phyloP scores from a whole-genome alignment of 2,797 vertebrate species.

The Platyrinchus mystaceus region DNA sequence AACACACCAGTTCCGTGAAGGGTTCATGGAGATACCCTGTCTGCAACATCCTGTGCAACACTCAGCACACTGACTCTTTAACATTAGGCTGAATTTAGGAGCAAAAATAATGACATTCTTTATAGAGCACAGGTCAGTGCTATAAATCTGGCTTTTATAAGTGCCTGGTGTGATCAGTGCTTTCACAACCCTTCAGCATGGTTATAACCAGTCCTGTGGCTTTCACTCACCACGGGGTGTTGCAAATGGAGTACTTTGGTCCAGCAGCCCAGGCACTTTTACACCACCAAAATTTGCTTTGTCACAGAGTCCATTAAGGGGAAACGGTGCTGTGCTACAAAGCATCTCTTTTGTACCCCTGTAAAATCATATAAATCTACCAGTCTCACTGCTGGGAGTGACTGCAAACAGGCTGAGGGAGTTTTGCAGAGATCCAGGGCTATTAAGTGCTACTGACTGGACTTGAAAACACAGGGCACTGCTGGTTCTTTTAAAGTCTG shows the following conservation, averaged over 20 bases:
- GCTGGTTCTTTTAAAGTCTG: neutral
- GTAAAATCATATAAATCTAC: slow-evolving; percentile 26
- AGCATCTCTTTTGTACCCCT: neutral
- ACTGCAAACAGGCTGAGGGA: slow-evolving; percentile 35
- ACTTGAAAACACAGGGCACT: neutral
- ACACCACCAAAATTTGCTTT: slow-evolving; percentile 18
- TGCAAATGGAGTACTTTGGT: slow-evolving; percentile 11
- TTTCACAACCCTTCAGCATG: neutral
- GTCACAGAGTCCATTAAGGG: slow-evolving; percentile 25
- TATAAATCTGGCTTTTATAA: neutral
- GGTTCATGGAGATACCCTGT: neutral
- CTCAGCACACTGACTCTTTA: neutral
- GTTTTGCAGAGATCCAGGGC: neutral
- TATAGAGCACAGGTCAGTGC: neutral
- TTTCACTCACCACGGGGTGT: neutral
- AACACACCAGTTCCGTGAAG: neutral
- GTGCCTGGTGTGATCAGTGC: neutral
- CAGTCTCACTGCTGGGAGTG: neutral
- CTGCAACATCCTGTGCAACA: neutral
- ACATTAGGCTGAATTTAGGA: neutral
- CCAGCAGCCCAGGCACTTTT: neutral
- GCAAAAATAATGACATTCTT: neutral
- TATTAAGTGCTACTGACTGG: neutral
- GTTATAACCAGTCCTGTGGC: neutral
- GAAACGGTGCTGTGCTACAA: neutral